Percentiles rank a stretch among this genome's conserved stretches.
Evolutionary conservation across 2,888 invertebrate species (phyloP).

Genomic region (Heliothis peltigera): DNA sequence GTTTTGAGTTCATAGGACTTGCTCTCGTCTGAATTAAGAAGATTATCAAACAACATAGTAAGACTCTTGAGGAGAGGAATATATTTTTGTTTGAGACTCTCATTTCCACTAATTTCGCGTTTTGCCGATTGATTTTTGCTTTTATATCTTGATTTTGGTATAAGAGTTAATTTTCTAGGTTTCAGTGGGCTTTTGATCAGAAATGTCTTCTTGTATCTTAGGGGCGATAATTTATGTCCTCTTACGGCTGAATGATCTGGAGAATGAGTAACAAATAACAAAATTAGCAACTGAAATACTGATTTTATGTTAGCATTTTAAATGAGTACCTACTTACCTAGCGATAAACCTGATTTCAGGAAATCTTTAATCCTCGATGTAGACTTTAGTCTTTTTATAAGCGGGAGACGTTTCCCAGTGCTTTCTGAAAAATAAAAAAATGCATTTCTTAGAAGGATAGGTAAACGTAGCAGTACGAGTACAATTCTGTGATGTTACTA

Average conservation of each 20-base stretch:
- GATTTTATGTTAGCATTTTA: background rate
- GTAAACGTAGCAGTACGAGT: too few species aligned
- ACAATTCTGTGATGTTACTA: too few species aligned
- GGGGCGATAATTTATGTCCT: conserved; percentile 67
- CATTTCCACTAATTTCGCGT: conserved; percentile 76
- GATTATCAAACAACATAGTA: conserved; percentile 82
- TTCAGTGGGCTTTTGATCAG: conserved; percentile 77
- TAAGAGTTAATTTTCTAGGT: conserved; percentile 74
- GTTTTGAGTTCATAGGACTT: conserved; percentile 68
- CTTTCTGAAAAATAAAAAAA: conserved; percentile 60
- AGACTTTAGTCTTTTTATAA: conserved; percentile 58
- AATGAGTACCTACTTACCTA: conserved; percentile 60
- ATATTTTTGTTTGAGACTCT: conserved; percentile 76
- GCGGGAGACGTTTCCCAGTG: conserved; percentile 58
- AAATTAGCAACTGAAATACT: too few species aligned
- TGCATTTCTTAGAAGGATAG: background rate
- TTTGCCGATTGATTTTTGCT: conserved; percentile 74
- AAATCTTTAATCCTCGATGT: conserved; percentile 54
- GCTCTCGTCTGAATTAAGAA: conserved; percentile 75
- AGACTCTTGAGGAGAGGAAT: conserved; percentile 83
- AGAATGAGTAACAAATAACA: conserved; percentile 35
- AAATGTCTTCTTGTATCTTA: conserved; percentile 75
- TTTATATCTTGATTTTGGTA: conserved; percentile 67
- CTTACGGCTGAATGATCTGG: conserved; percentile 57
- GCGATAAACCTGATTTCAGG: conserved; percentile 46